phyloP scores from a whole-genome alignment of 2,113 vertebrate species.

The Melanerpes formicivorus region DNA sequence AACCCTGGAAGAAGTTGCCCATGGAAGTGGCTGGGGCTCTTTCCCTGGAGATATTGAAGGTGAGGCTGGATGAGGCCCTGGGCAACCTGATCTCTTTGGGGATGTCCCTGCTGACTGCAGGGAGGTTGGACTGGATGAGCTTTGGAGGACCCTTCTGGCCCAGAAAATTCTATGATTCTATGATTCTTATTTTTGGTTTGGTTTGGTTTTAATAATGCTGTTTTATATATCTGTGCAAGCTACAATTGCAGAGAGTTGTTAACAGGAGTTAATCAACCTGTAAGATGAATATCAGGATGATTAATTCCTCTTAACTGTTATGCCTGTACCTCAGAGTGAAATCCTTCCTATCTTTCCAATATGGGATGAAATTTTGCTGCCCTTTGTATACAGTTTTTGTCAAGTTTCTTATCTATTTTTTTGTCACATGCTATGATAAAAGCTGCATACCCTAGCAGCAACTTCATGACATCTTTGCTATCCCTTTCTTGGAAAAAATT shows the following conservation, averaged over 20 bases:
- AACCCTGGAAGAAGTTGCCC: too few species aligned
- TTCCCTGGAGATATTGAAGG: too few species aligned
- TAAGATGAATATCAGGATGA: not conserved
- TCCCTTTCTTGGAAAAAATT: not conserved
- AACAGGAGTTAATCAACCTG: not conserved
- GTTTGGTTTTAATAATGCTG: not conserved
- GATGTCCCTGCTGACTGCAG: too few species aligned
- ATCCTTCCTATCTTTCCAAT: not conserved
- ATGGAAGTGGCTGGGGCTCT: too few species aligned
- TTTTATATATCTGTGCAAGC: not conserved
- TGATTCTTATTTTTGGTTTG: not conserved
- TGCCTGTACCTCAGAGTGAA: not conserved
- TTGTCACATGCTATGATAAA: not conserved
- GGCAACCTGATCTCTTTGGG: too few species aligned
- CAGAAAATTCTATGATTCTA: too few species aligned
- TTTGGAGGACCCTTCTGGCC: too few species aligned
- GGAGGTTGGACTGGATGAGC: too few species aligned
- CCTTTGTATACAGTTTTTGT: not conserved
- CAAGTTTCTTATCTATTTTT: not conserved
- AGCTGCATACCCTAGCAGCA: not conserved
- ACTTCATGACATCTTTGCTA: not conserved
- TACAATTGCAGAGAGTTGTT: not conserved
- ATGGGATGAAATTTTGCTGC: not conserved
- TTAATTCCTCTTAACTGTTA: not conserved
- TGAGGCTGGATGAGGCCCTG: too few species aligned